Evolutionary conservation across 2,797 vertebrate species (phyloP).

Genomic region (Chloroceryle amazona): DNA sequence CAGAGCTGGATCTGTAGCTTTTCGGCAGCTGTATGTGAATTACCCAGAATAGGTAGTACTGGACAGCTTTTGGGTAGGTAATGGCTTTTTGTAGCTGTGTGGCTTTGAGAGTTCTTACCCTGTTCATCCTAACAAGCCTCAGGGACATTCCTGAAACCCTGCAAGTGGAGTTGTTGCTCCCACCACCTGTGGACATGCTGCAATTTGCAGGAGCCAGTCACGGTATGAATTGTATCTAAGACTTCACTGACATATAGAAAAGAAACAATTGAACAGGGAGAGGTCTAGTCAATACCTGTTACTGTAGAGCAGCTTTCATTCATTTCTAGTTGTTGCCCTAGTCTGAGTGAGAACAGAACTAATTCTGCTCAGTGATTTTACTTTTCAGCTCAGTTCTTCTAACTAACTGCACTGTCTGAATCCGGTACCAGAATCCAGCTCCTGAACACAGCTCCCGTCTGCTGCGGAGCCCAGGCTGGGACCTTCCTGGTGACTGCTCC

Average conservation of each 20-base stretch:
- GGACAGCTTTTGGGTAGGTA: background rate
- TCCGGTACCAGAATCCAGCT: no score
- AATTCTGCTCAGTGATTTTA: no score
- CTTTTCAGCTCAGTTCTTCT: no score
- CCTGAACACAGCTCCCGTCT: no score
- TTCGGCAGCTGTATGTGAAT: background rate
- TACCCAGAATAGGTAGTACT: background rate
- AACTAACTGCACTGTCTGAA: no score
- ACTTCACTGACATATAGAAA: background rate
- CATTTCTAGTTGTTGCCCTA: background rate
- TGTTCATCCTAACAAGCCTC: background rate
- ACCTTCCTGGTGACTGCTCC: no score
- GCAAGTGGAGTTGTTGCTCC: rapidly evolving
- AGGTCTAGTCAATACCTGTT: background rate
- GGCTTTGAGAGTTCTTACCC: background rate
- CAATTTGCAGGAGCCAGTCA: background rate
- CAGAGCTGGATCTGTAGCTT: background rate
- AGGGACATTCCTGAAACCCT: background rate
- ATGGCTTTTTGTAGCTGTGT: background rate
- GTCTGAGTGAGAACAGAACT: no score
- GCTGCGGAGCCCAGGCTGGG: no score
- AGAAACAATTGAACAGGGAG: background rate
- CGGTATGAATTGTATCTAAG: background rate
- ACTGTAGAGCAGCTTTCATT: background rate
- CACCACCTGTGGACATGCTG: background rate